Conservation (phyloP, 92 coral and sea anemone genomes). For the Ricordea florida region DNA sequence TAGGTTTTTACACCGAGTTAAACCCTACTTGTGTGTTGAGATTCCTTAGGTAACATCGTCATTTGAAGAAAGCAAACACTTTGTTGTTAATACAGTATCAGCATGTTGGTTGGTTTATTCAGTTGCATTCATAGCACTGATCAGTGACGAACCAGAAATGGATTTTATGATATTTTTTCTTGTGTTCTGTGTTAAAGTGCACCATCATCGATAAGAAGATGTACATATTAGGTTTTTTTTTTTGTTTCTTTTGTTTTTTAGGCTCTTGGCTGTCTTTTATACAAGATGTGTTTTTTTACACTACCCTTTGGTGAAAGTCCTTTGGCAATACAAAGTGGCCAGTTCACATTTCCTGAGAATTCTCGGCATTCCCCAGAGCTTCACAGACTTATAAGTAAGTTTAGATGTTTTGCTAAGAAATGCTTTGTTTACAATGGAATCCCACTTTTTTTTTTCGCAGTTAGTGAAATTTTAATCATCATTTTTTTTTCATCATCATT, state of each 20-base stretch:
- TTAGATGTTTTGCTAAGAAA: not conserved
- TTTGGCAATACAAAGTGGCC: slow-evolving; percentile 96
- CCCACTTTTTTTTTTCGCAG: not conserved
- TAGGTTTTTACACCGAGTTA: too few relatives aligned
- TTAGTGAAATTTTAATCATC: too few relatives aligned
- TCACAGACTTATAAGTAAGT: slow-evolving; percentile 90
- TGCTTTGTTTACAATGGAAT: not conserved
- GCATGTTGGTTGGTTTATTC: too few relatives aligned
- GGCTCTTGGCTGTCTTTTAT: slow-evolving; percentile 97
- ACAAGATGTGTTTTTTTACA: slow-evolving; percentile 90
- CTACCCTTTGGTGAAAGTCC: slow-evolving; percentile 97
- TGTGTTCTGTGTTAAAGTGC: not conserved
- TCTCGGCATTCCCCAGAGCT: slow-evolving; percentile 86
- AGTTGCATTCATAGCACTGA: too few relatives aligned
- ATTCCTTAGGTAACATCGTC: too few relatives aligned
- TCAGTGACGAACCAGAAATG: too few relatives aligned
- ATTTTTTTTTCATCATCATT: too few relatives aligned
- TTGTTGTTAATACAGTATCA: too few relatives aligned
- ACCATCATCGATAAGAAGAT: not conserved
- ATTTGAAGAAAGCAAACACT: too few relatives aligned
- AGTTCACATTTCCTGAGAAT: slow-evolving; percentile 95
- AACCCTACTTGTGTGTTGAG: too few relatives aligned
- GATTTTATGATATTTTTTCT: too few relatives aligned
- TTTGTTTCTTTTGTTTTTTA: slow-evolving; percentile 23
- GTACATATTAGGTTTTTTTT: not conserved